phyloP scores from a whole-genome alignment of 1,140 invertebrate genomes.

The Gonatopus flavifemur region DNA sequence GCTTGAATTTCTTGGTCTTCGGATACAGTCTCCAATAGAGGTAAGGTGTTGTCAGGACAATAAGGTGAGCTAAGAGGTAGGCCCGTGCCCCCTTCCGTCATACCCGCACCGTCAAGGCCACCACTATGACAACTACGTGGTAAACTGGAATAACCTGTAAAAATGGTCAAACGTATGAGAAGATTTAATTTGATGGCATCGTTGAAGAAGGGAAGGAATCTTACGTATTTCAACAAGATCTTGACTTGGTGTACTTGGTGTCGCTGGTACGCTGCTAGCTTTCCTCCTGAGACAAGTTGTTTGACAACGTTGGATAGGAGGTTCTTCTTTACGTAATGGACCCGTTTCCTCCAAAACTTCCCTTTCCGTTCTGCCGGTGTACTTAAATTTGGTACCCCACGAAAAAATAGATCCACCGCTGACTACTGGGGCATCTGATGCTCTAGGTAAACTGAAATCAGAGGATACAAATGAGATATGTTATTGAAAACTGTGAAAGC shows the following conservation, averaged over 20 bases:
- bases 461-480: too few relatives aligned
- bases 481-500: too few relatives aligned
- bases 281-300: slow-evolving; percentile 70
- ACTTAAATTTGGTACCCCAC: slow-evolving; percentile 91
- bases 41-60: slow-evolving; percentile 60
- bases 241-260: slow-evolving; percentile 75
- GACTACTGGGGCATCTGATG: slow-evolving; percentile 83
- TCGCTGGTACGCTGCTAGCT: slow-evolving; percentile 81
- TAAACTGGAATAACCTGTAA: slow-evolving; percentile 76
- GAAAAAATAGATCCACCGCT: slow-evolving; percentile 93
- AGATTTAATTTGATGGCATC: background rate
- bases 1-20: slow-evolving; percentile 63
- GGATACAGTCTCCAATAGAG: slow-evolving; percentile 64
- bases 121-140: slow-evolving; percentile 74
- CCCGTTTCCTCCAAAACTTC: slow-evolving; percentile 79
- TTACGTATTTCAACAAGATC: slow-evolving; percentile 57
- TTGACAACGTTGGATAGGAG: slow-evolving; percentile 61
- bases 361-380: slow-evolving; percentile 83
- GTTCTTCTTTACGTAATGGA: slow-evolving; percentile 62
- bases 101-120: slow-evolving; percentile 62
- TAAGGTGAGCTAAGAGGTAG: slow-evolving; percentile 55
- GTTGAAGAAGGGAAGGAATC: slow-evolving; percentile 23
- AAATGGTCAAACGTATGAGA: background rate
- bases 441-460: slow-evolving; percentile 73
- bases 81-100: slow-evolving; percentile 48